Base-by-base conservation (phyloP, 1,140 invertebrate genomes). In the Antheraea mylitta region DNA sequence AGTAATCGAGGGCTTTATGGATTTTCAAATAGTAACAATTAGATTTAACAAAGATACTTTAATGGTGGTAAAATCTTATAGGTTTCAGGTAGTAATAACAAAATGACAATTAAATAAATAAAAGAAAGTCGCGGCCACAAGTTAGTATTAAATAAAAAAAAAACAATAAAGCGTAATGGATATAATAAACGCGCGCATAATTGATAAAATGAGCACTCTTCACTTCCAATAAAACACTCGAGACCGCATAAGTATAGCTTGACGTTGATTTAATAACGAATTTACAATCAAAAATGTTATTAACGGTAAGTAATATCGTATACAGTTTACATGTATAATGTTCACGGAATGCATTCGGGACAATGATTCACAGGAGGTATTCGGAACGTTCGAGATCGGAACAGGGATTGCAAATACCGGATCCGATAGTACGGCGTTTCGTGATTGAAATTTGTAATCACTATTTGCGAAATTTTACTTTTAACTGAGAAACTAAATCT, bases 301-400 rank as follows among this genome's bases (percentile, higher is more conserved):
- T 86, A 83, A 89, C 83, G 80, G 83, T 87, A 79, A 65, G 69
- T 75, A 83, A 79, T 79, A 68, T 69, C 72, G 74, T 69, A 74
- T 76, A 68, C 68, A 66, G 68, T 48, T 60, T 58, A 37, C 53
- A 73, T 70, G 74, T 53, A 53, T 53, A 53, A 53, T 11, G 75
- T 86, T 85, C 80, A 69, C 70, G 73, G 84, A 86, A 85, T 77
- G 76, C 74, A 81, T 81, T 82, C 78, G 75, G 75, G 73, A 71
- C 76, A 53, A 72, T 89, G 84, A 89, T 81, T 89, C 85, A 89
- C 75, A 76, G 62, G 11, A 48, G 64, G 18, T 38, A 65, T 65
- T 48, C 42, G 62, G 62, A 42, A 19, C 37, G 60, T 16, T 42
- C 48, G 59, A 70, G 71, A 75, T 78, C 66, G 71, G 69, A 75